Base-by-base conservation (phyloP, 2,797 vertebrate species). In the Helicolenus hilgendorfi region DNA sequence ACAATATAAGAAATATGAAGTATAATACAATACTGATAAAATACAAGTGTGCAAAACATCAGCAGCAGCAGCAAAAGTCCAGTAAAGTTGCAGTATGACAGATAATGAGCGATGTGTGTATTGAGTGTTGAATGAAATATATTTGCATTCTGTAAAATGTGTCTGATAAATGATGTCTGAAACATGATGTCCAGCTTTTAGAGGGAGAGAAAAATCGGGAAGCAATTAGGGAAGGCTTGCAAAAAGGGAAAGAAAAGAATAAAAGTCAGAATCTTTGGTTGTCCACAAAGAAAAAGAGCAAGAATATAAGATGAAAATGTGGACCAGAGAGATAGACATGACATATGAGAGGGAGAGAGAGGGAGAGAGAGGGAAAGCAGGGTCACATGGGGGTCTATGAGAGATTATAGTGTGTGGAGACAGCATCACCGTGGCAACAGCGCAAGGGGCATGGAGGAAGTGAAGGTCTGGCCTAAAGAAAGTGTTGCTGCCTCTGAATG, bases 401-500 rank as follows among this genome's bases (percentile, higher is more conserved):
- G 89, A 94, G 90, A 96, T 95, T 86, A 94, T 4, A 49, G 89
- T 75, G 79, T 88, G 89, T 84, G 88, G 87, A 94, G 92, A 95
- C 89, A 79, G 89, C 84, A 62, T 96, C 94, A 85, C 94, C 93
- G 81, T 95, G 94, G 95, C 94, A 96, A 96, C 96, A 84, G 91
- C 92, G 92, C 90, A 85, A 90, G 89, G 85, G 89, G 81, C 92
- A 90, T 4, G 55, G 81, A 92, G 91, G 90, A 91, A 91, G 93
- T 81, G 86, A 79, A 86, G 89, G 93, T 90, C 84, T 94, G 92
- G 93, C 81, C 89, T 85, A 73, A 88, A 89, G 91, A 93, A 95
- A 91, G 94, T 83, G 95, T 93, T 86, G 91, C 91, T 87, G 91
- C 85, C 83, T 90, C 84, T 49, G 82, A 94, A 78, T 92, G 91